phyloP scores from a whole-genome alignment of 2,888 invertebrate species.

The Fragum fragum region DNA sequence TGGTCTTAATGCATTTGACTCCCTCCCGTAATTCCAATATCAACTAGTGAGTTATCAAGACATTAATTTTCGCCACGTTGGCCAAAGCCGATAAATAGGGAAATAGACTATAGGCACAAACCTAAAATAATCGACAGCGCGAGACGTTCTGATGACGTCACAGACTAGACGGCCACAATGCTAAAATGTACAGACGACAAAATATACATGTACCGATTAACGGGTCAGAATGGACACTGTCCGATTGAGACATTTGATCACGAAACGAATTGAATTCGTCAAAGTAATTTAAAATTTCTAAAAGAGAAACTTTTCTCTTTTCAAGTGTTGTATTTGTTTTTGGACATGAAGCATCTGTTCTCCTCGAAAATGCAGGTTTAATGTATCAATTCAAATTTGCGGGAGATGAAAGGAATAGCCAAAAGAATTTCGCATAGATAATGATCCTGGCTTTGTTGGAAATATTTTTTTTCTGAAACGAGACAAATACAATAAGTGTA shows the following conservation, averaged over 20 bases:
- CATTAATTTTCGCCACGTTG: background rate
- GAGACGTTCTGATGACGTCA: constrained; percentile 75
- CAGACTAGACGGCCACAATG: constrained; percentile 75
- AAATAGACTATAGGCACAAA: constrained; percentile 66
- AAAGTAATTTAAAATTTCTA: no score
- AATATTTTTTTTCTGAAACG: background rate
- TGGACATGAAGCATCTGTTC: background rate
- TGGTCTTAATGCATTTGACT: background rate
- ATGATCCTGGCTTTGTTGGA: constrained; percentile 22
- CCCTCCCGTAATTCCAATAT: background rate
- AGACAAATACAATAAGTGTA: no score
- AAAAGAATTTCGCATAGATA: constrained; percentile 54
- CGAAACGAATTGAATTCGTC: background rate
- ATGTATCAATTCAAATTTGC: constrained; percentile 20
- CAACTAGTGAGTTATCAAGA: constrained; percentile 1
- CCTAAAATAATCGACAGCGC: constrained; percentile 50
- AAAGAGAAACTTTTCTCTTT: no score
- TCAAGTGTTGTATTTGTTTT: no score
- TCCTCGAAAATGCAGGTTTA: constrained; percentile 30
- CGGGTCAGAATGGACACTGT: constrained; percentile 25
- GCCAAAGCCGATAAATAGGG: constrained; percentile 29
- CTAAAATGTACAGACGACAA: constrained; percentile 51
- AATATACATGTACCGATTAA: constrained; percentile 9
- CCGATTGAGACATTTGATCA: background rate
- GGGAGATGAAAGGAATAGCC: constrained; percentile 65